A percentile compares a stretch with the other conserved stretches of the same genome.
Evolutionary conservation across 2,797 vertebrate species (phyloP).

Genomic region (Lophura swinhoii): DNA sequence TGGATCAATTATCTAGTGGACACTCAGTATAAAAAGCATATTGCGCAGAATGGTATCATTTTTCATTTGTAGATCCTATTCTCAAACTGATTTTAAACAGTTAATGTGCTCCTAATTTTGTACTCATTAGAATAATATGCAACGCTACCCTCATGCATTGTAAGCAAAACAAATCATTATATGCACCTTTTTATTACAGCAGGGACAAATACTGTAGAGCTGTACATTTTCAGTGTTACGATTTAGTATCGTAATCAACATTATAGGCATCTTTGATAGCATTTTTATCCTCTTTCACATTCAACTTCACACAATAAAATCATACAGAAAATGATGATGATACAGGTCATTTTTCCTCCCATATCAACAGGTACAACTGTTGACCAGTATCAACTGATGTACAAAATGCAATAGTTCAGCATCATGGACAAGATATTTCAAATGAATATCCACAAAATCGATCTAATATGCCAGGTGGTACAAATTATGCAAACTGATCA

Average conservation of each 20-base stretch:
- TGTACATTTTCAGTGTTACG: not conserved
- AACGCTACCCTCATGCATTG: not conserved
- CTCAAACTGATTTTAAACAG: not conserved
- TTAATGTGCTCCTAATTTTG: not conserved
- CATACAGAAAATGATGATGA: not conserved
- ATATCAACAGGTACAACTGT: not conserved
- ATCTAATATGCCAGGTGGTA: not conserved
- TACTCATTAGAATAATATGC: not conserved
- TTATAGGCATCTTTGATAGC: not conserved
- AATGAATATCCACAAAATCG: not conserved
- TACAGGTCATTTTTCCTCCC: not conserved
- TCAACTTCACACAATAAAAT: not conserved
- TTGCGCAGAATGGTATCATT: not conserved
- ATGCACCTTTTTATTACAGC: not conserved
- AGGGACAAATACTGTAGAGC: not conserved
- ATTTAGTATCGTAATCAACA: not conserved
- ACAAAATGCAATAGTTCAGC: not conserved
- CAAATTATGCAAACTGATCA: not conserved
- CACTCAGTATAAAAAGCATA: not conserved
- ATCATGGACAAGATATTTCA: not conserved
- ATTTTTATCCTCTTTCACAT: not conserved
- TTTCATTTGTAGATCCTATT: not conserved
- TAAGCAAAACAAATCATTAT: constrained; percentile 9
- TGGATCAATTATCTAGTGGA: not conserved
- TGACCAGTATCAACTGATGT: not conserved